Evolutionary conservation across 1,140 invertebrate genomes (phyloP), one percentile per base, ranked within the genome.

Genomic region (Proales similis): DNA sequence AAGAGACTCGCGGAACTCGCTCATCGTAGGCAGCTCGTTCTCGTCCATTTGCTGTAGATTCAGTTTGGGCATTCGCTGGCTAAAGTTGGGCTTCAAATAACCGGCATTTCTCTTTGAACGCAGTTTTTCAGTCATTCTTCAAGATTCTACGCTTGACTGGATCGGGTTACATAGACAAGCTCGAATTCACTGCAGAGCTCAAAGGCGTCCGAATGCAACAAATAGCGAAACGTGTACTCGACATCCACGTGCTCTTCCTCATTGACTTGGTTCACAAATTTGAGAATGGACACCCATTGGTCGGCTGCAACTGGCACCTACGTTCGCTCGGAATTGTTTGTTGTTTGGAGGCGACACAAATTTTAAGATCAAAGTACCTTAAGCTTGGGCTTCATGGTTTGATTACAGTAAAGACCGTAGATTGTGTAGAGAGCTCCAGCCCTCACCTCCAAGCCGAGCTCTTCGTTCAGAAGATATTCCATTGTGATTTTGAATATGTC

Each of bases 141-240:
- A n/a, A n/a, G n/a, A n/a, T n/a, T n/a, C n/a, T n/a, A n/a, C n/a
- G n/a, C n/a, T n/a, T n/a, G n/a, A n/a, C n/a, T n/a, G n/a, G n/a
- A n/a, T n/a, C n/a, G n/a, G n/a, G n/a, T 57, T 57, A 57, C 51
- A 57, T 57, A 42, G 39, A 42, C 45, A n/a, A 57, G 19, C 32
- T 57, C 51, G 45, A 57, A 57, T 3, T 19, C 11, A 7, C 36
- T 42, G 32, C 33, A 57, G 45, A 57, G 45, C n/a, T 57, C 51
- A 14, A 57, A 57, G 1, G 51, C 51, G 45, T 57, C 51, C 27
- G 51, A 42, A 24, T 57, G 51, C 0, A 57, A 12, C 11, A 57
- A 19, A 42, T 57, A 24, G 11, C 51, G 17, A 42, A 57, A 57
- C 27, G 26, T 17, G 45, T 57, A 57, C 45, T 57, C 51, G 11